Percentiles rank a stretch among this genome's conserved stretches.
These are phyloP conservation scores for Epistrophe eligans DNA, from an alignment of 2,888 invertebrate species.

Conservation along the genomic window DNA sequence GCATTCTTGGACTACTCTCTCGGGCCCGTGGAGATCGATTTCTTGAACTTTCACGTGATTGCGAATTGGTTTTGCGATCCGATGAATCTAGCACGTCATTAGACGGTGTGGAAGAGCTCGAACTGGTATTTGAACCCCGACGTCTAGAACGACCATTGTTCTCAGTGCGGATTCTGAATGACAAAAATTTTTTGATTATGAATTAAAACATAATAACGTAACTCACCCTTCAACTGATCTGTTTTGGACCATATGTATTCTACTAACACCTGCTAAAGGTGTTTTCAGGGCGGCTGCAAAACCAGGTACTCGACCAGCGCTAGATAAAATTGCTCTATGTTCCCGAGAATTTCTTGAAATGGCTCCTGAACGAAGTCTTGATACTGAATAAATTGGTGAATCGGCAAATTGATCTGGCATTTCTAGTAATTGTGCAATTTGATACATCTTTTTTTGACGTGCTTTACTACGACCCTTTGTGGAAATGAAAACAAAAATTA, in stretches of 20 bases:
- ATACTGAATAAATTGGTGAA: slow-evolving; percentile 81
- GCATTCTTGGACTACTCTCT: slow-evolving; percentile 89
- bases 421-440: slow-evolving; percentile 96
- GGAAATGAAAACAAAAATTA: neutral
- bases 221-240: slow-evolving; percentile 82
- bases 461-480: slow-evolving; percentile 94
- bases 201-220: neutral
- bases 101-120: slow-evolving; percentile 81
- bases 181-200: too few relatives aligned
- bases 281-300: slow-evolving; percentile 86
- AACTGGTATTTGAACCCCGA: slow-evolving; percentile 85
- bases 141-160: slow-evolving; percentile 81
- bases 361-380: slow-evolving; percentile 79
- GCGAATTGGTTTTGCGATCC: slow-evolving; percentile 84
- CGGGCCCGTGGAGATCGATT: slow-evolving; percentile 85
- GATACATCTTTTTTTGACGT: slow-evolving; percentile 97
- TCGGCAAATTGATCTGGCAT: slow-evolving; percentile 86
- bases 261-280: slow-evolving; percentile 80
- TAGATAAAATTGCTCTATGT: slow-evolving; percentile 86
- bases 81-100: slow-evolving; percentile 81
- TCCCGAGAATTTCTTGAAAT: slow-evolving; percentile 80
- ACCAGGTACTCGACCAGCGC: slow-evolving; percentile 85
- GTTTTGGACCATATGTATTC: slow-evolving; percentile 82
- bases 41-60: slow-evolving; percentile 81
- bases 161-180: slow-evolving; percentile 80